phyloP scores from a whole-genome alignment of 2,113 vertebrate species.

The Xyliphius kryptos region DNA sequence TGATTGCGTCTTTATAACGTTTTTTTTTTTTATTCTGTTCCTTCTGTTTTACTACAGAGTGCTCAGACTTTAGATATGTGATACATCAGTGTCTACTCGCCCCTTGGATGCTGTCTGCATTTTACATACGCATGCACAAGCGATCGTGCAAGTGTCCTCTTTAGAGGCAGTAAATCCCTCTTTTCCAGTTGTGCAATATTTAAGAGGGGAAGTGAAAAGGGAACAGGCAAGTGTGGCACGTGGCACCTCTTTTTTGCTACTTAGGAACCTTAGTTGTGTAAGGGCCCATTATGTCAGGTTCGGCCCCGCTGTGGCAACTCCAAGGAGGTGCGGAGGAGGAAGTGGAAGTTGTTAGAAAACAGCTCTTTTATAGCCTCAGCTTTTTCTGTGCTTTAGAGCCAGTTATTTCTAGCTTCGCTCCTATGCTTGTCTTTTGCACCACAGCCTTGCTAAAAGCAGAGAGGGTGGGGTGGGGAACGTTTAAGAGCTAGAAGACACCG shows the following conservation, averaged over 20 bases:
- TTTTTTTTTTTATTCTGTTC: no score
- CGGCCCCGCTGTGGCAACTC: slow-evolving; percentile 36
- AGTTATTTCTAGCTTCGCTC: slow-evolving; percentile 30
- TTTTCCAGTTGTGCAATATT: slow-evolving; percentile 42
- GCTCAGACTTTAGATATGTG: no score
- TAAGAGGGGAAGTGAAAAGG: slow-evolving; percentile 41
- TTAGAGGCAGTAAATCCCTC: slow-evolving; percentile 25
- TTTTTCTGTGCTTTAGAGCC: slow-evolving; percentile 30
- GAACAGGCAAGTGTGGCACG: slow-evolving; percentile 36
- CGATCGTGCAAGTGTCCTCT: slow-evolving; percentile 2
- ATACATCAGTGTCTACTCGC: no score
- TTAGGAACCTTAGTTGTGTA: slow-evolving; percentile 35
- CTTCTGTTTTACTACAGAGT: no score
- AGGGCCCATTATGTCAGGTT: slow-evolving; percentile 42
- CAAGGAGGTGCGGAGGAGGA: slow-evolving; percentile 30
- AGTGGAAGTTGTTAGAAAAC: slow-evolving; percentile 41
- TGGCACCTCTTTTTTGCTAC: slow-evolving; percentile 34
- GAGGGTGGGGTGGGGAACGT: slow-evolving; percentile 3
- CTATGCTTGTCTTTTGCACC: slow-evolving; percentile 11
- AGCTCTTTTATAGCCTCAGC: slow-evolving; percentile 34
- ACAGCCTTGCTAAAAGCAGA: slow-evolving; percentile 6
- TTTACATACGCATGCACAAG: background rate
- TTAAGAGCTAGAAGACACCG: slow-evolving; percentile 3
- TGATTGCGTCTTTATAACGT: no score
- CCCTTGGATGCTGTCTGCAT: no score